Percentiles rank a stretch among this genome's conserved stretches.
Conservation (phyloP, 2,888 invertebrate genomes). For the Drosophila nigricruria region DNA sequence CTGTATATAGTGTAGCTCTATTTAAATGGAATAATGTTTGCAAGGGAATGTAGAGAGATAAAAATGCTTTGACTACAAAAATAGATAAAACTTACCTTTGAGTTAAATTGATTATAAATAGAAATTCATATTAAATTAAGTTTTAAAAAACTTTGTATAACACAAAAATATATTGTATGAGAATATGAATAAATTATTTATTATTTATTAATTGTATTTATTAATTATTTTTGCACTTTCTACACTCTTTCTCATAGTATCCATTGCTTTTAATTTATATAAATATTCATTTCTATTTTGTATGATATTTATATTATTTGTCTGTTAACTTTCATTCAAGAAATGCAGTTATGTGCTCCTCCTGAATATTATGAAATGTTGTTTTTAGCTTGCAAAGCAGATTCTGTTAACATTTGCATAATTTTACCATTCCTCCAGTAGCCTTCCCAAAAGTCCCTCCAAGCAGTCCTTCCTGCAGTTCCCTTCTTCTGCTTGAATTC, state of each 20-base stretch:
- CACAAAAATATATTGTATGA: too few relatives aligned
- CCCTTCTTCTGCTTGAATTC: not conserved
- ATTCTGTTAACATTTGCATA: not conserved
- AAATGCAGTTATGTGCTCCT: not conserved
- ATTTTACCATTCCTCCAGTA: not conserved
- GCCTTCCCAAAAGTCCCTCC: not conserved
- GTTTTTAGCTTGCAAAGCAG: not conserved
- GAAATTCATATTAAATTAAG: not conserved
- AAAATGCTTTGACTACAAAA: not conserved
- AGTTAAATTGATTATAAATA: not conserved
- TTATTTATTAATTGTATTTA: too few relatives aligned
- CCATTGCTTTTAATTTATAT: not conserved
- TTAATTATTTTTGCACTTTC: too few relatives aligned
- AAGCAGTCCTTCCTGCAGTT: not conserved
- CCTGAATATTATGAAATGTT: conserved; percentile 2
- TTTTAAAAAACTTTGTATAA: too few relatives aligned
- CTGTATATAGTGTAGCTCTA: not conserved
- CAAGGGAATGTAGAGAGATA: not conserved
- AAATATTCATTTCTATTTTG: not conserved
- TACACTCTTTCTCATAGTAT: too few relatives aligned
- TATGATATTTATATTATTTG: not conserved
- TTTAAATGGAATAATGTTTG: not conserved
- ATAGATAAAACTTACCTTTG: not conserved
- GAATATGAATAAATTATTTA: too few relatives aligned
- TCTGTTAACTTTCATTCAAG: not conserved